Evolutionary conservation across 2,113 vertebrate species (phyloP).

Genomic region (Aspiorhynchus laticeps): DNA sequence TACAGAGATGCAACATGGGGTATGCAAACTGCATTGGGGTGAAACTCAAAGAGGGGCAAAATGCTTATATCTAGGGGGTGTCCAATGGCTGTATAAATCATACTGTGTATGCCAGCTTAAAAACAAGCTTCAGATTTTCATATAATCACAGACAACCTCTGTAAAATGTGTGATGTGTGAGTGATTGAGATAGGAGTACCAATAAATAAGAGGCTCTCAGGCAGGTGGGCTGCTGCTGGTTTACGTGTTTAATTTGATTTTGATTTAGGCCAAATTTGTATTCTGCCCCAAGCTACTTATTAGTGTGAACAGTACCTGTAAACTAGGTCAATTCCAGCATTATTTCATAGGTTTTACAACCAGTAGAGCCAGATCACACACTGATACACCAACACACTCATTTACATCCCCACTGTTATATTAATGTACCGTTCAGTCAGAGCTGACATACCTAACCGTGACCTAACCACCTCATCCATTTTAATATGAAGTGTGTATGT

Average conservation of each 20-base stretch:
- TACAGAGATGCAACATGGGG: not conserved
- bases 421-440: not conserved
- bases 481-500: constrained; percentile 24
- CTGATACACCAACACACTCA: not conserved
- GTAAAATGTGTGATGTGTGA: constrained; percentile 17
- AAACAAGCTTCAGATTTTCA: not conserved
- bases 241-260: constrained; percentile 43
- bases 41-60: not conserved
- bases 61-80: not conserved
- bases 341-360: constrained; percentile 19
- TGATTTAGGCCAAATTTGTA: constrained; percentile 44
- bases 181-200: constrained; percentile 2
- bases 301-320: constrained; percentile 36
- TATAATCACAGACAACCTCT: not conserved
- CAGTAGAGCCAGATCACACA: not conserved
- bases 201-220: constrained; percentile 29
- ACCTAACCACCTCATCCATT: constrained; percentile 8
- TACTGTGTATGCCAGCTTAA: not conserved
- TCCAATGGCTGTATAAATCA: not conserved
- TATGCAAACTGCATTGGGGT: not conserved
- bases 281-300: constrained; percentile 31
- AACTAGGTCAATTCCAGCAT: constrained; percentile 46
- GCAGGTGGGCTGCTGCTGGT: constrained; percentile 25
- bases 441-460: not conserved
- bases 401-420: not conserved